Base-by-base conservation (phyloP, 1,140 invertebrate genomes). In the Nylanderia fulva region DNA sequence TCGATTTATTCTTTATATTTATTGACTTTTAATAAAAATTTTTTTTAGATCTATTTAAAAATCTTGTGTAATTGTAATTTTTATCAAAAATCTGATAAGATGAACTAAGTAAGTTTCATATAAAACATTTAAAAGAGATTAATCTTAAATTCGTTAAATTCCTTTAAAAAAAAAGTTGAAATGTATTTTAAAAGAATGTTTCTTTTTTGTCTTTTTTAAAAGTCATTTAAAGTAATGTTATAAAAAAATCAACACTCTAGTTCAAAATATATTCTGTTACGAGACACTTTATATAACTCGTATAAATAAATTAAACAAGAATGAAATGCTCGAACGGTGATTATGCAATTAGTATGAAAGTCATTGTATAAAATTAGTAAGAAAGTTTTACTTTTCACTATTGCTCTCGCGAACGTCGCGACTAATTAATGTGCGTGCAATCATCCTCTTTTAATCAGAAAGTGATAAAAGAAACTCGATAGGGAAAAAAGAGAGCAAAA, bases 401-500 rank as follows among this genome's bases (percentile, higher is more conserved):
- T 80, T 61, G 54, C 39, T 48, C 29, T 7, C 18, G 21, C 18
- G 15, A 29, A 71, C 45, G n/a, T 18, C 2, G 66, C n/a, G 60
- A 2, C 15, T 71, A 33, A 24, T 79, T 42, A 80, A 36, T 3
- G 27, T 27, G 24, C 64, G 48, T 29, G 36, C 45, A 8, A 54
- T 68, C 45, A 21, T 39, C 66, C 15, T 79, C 71, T 58, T 54
- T 86, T 88, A 64, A 15, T 33, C 56, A 61, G 45, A 68, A 88
- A 74, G 21, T 85, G 29, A 52, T 63, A 83, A 88, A 89, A 48
- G 33, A 39, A 71, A 33, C 54, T 45, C 36, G 58, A 61, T 60
- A 71, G 15, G 18, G 13, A 45, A 15, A n/a, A 48, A 48, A 48
- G 45, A 48, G 48, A 48, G 45, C 15, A 42, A 87, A 91, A 92